Base-by-base conservation (phyloP, 2,888 invertebrate genomes). In the Ornithoptera priamus region DNA sequence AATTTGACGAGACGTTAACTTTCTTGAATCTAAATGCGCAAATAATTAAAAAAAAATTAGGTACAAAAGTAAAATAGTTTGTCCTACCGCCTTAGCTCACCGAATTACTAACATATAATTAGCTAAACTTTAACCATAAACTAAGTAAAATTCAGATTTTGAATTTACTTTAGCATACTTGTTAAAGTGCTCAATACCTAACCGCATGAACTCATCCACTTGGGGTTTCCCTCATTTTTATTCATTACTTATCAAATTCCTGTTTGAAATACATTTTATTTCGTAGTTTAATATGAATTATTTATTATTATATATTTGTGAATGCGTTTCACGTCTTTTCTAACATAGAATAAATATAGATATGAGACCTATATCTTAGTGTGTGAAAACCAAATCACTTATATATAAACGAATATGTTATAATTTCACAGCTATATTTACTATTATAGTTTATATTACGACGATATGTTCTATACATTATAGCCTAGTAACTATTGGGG, bases 401-500 rank as follows among this genome's bases (percentile, higher is more conserved):
- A 10, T 39, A 10, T 4, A 30, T 5, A 30, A 30, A 30, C 30
- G 30, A 30, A 30, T 30, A 30, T 3, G 30, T 30, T 30, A 30
- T 3, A 30, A 30, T 30, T 3, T 30, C 3, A 30, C 30, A 30
- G 30, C 4, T 6, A 46, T 46, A 5, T 15, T 50, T 50, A 18
- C 17, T 15, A 15, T 50, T 50, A 50, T 50, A 3, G 5, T 15
- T 50, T 50, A 50, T 30, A 50, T 18, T 50, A 18, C 15, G 15
- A 50, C 1, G 18, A 17, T 50, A 50, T 50, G 18, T 17, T 50
- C 17, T 50, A 53, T 30, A 42, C 30, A 42, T 46, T 36, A 20
- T 20, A 18, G 18, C 67, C 58, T 72, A 74, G 72, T 72, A 72
- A 76, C 75, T 72, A 77, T 74, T 75, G 76, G 53, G 69, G 46